A percentile compares a stretch with the other conserved stretches of the same genome.
These are phyloP conservation scores for Ammodytes marinus DNA, from an alignment of 2,113 vertebrate genomes.

Conservation along the genomic window DNA sequence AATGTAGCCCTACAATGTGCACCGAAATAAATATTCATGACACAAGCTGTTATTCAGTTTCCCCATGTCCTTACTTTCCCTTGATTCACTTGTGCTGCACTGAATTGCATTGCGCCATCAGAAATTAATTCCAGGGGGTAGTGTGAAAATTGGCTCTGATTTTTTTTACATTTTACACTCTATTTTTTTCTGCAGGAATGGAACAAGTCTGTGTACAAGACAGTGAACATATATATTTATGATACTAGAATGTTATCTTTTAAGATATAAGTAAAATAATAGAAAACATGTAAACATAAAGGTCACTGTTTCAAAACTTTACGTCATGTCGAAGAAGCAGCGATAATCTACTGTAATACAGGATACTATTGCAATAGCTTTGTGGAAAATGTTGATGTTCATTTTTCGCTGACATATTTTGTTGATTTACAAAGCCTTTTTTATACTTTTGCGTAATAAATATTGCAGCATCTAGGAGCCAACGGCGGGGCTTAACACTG, in stretches of 20 bases:
- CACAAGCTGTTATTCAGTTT: neutral
- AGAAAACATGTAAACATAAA: neutral
- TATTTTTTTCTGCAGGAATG: neutral
- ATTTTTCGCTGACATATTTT: neutral
- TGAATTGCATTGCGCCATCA: neutral
- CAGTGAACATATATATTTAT: neutral
- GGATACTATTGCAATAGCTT: neutral
- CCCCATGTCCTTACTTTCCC: neutral
- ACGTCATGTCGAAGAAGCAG: neutral
- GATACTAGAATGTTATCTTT: neutral
- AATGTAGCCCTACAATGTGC: neutral
- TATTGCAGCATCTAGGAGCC: constrained; percentile 1
- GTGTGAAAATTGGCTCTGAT: neutral
- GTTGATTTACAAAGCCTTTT: neutral
- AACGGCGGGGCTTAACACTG: neutral
- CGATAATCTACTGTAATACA: neutral
- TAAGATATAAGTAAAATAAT: neutral
- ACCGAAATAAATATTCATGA: constrained; percentile 33
- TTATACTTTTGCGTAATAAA: neutral
- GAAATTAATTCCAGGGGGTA: neutral
- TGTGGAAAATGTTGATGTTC: neutral
- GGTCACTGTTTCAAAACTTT: neutral
- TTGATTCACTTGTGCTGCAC: neutral
- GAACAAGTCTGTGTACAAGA: neutral
- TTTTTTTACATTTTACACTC: neutral